Evolutionary conservation across 2,888 invertebrate genomes (phyloP).

Genomic region (Drosophila koepferae): DNA sequence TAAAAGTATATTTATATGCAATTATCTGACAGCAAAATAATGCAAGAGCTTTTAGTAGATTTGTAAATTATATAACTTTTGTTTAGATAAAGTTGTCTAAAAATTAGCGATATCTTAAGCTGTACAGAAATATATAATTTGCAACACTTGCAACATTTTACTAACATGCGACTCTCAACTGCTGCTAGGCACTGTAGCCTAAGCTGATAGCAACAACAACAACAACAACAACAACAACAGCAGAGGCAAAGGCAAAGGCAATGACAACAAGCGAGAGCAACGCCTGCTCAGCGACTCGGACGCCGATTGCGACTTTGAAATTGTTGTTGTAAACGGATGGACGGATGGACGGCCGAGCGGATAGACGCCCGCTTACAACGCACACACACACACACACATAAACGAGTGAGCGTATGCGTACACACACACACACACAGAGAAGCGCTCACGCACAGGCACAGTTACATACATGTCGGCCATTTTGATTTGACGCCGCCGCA

Average conservation of each 20-base stretch:
- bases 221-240: conserved; percentile 10
- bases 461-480: conserved; percentile 49
- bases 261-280: conserved; percentile 11
- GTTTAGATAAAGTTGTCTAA: too few species aligned
- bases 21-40: too few species aligned
- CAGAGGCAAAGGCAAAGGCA: background rate
- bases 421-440: background rate
- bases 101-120: too few species aligned
- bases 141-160: background rate
- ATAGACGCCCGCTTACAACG: conserved; percentile 59
- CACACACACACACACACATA: conserved; percentile 25
- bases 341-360: conserved; percentile 43
- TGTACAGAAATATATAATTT: too few species aligned
- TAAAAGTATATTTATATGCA: too few species aligned
- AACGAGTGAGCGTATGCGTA: background rate
- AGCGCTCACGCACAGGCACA: conserved; percentile 2
- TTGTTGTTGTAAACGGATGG: conserved; percentile 24
- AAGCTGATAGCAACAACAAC: conserved; percentile 17
- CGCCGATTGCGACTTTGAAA: conserved; percentile 32
- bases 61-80: too few species aligned
- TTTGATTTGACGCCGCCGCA: conserved; percentile 60
- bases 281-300: conserved; percentile 25
- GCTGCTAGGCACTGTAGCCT: conserved; percentile 30
- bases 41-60: too few species aligned
- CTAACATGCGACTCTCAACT: conserved; percentile 8